Evolutionary conservation across 2,113 vertebrate species (phyloP), one percentile per base, ranked within the genome.

Genomic region (Fulica atra): DNA sequence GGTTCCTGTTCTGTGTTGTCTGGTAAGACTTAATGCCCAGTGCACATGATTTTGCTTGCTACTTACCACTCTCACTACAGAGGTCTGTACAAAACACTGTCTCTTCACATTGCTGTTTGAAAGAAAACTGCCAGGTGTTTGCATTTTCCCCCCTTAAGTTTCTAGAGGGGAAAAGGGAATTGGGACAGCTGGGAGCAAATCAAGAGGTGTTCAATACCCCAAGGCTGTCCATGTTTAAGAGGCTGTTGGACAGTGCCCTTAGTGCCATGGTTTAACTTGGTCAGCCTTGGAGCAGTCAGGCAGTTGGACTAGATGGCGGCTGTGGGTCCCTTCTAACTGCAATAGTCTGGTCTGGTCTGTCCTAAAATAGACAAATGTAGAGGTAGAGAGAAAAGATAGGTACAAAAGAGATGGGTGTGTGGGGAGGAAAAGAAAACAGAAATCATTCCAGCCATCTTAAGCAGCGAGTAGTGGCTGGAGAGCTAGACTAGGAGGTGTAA

Each of bases 241-340:
- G 54, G 44, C 20, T 13, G 42, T 56, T 71, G 38, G 18, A 56
- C 65, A 64, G 8, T 79, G 40, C 38, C n/a, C 29, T 48, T 48
- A 56, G 24, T 25, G 29, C 5, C 24, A 9, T 7, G 18, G n/a
- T 80, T 79, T n/a, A 70, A 19, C 48, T 46, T 70, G 66, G 14
- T 70, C 73, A 54, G 44, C 23, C 28, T 48, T 70, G 48, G 54
- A 54, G n/a, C 11, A 9, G n/a, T 48, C 24, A n/a, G 50, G n/a
- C 66, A 25, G 57, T 48, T 40, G 10, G 48, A n/a, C 29, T 23
- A 20, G 23, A 19, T 16, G 13, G 26, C 21, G 0, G 0, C 5
- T 69, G 21, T 61, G 53, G 21, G 36, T 33, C 26, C 11, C 33
- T 53, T 70, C 48, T 48, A 54, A 54, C 17, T 48, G 38, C 60